Evolutionary conservation across 2,888 invertebrate species (phyloP), one percentile per base, ranked within the genome.

Genomic region (Acrobasis repandana): DNA sequence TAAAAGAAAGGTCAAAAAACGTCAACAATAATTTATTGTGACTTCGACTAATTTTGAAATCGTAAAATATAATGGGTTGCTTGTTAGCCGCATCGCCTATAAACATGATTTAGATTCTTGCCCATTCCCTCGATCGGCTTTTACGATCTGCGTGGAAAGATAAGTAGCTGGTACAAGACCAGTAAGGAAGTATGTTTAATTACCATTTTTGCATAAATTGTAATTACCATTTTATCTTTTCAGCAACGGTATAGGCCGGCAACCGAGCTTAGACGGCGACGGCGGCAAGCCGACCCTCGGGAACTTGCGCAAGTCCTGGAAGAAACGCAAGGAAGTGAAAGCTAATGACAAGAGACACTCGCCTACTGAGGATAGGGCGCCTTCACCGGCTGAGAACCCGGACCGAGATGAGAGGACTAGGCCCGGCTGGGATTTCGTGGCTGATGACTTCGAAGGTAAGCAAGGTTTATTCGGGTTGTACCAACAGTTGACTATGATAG

Each of bases 361-460:
- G 0, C 90, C 92, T 1, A 85, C 83, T 0, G 90, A 89, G 1
- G 92, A 92, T 38, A 75, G 85, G 1, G 79, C 84, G 1, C 84
- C 89, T 0, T 79, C 88, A 1, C 85, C 88, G 0, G 71, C 76
- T 0, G 82, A 79, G 18, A 74, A 43, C 43, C 43, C 77, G 0
- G 83, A 86, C 65, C 71, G 72, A 20, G 90, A 90, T 48, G 88
- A 88, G 63, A 68, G 77, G 2, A 70, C 83, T 0, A 66, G 89
- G 63, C 89, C 94, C 0, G 94, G 94, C 1, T 93, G 95, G 84
- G 95, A 96, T 84, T 96, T 96, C 73, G 95, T 96, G 1, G 94
- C 95, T 11, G 96, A 96, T 73, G 96, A 97, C 78, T 97, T 97
- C 77, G 96, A 97, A 80, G 92, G 91, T 90, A 69, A 43, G 33